Conservation (phyloP, 1,140 invertebrate species). For the Eurytemora carolleeae region DNA sequence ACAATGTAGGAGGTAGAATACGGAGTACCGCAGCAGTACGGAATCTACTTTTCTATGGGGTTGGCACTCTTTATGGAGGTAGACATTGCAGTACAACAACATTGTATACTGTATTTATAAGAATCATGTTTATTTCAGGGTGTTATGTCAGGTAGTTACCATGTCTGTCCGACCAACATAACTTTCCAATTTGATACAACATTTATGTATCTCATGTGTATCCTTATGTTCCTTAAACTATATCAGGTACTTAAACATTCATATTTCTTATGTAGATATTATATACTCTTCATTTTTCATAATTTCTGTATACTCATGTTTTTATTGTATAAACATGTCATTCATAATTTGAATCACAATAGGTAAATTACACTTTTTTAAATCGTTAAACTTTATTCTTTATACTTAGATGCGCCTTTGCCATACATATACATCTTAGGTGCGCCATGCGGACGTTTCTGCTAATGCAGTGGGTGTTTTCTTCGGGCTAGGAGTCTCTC, state of each 20-base stretch:
- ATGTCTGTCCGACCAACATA: constrained; percentile 63
- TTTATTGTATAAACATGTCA: no score
- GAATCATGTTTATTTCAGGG: no score
- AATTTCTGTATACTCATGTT: no score
- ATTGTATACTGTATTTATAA: no score
- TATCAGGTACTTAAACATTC: constrained; percentile 44
- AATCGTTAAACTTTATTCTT: no score
- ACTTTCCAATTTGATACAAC: constrained; percentile 86
- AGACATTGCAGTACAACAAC: no score
- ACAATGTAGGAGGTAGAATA: not conserved
- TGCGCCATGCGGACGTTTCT: not conserved
- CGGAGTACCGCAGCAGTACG: not conserved
- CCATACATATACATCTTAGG: no score
- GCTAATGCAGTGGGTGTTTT: not conserved
- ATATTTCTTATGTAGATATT: no score
- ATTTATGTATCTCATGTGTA: constrained; percentile 77
- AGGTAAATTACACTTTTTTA: no score
- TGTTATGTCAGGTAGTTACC: constrained; percentile 35
- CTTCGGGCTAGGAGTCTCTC: not conserved
- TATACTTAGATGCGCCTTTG: no score
- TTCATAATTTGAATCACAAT: no score
- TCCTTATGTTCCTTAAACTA: constrained; percentile 68
- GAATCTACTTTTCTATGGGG: not conserved
- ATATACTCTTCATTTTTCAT: no score
- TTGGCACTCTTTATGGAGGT: not conserved